Conservation (phyloP, 2,888 invertebrate genomes). For the Papilio elwesi region DNA sequence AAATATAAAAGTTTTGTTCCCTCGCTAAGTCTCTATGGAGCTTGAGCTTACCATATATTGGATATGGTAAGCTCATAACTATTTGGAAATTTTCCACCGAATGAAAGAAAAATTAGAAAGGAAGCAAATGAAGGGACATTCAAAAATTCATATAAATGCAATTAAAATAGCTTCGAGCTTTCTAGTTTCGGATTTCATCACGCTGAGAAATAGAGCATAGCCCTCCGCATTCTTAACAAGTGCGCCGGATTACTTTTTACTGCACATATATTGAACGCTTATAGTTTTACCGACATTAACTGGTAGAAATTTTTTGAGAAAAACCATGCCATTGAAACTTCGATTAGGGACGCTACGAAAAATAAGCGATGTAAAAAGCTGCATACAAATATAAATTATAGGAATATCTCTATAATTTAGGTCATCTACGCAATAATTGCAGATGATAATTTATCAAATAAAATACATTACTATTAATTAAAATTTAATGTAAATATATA, state of each 20-base stretch:
- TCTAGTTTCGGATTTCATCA: slow-evolving; percentile 12
- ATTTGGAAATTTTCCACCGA: too few relatives aligned
- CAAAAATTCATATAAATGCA: not conserved
- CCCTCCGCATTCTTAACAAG: not conserved
- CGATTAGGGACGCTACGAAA: not conserved
- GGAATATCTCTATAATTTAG: not conserved
- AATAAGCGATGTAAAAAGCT: not conserved
- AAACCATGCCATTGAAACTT: not conserved
- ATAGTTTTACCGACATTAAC: not conserved
- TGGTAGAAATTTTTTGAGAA: not conserved
- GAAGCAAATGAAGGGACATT: not conserved
- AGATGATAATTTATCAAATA: too few relatives aligned
- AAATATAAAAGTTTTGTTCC: too few relatives aligned
- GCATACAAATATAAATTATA: too few relatives aligned
- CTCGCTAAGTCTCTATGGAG: too few relatives aligned
- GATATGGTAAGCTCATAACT: too few relatives aligned
- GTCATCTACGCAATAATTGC: too few relatives aligned
- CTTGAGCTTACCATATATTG: too few relatives aligned
- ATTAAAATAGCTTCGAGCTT: not conserved
- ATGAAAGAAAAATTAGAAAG: too few relatives aligned
- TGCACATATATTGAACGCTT: not conserved
- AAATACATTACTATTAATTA: too few relatives aligned
- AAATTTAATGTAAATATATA: too few relatives aligned
- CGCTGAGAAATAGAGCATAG: slow-evolving; percentile 9
- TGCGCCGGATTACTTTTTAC: slow-evolving; percentile 1